phyloP scores from a whole-genome alignment of 2,888 invertebrate genomes.

The Agrotis clavis region DNA sequence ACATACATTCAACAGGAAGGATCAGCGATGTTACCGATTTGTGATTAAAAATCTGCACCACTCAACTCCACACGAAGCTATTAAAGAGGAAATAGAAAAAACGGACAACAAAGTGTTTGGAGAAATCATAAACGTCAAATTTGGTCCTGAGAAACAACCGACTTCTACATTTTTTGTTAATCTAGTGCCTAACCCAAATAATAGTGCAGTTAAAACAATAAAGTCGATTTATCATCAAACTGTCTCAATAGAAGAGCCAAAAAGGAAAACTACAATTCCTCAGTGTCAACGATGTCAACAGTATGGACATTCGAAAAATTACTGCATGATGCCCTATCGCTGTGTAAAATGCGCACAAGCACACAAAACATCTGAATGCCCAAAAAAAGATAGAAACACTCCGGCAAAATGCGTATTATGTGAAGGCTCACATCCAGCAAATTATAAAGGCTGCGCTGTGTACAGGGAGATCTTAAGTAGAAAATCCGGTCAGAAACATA shows the following conservation, averaged over 20 bases:
- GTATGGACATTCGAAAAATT: no score
- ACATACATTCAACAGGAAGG: not conserved
- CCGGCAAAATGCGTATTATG: no score
- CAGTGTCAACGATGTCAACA: no score
- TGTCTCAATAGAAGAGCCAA: no score
- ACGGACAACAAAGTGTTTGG: not conserved
- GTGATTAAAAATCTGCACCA: not conserved
- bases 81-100: not conserved
- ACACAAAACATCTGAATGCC: no score
- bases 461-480: no score
- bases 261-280: not conserved
- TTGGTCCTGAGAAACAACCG: not conserved
- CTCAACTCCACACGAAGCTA: not conserved
- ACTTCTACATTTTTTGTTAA: conserved; percentile 3
- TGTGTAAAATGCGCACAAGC: not conserved
- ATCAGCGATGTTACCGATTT: not conserved
- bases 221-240: conserved; percentile 3
- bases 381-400: no score
- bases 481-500: no score
- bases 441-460: no score
- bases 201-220: conserved; percentile 3
- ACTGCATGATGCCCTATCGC: conserved; percentile 1
- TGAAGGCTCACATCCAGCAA: no score
- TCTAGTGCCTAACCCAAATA: not conserved
- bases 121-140: conserved; percentile 2